Base-by-base conservation (phyloP, 1,140 invertebrate genomes). In the Medauroidea extradentata region DNA sequence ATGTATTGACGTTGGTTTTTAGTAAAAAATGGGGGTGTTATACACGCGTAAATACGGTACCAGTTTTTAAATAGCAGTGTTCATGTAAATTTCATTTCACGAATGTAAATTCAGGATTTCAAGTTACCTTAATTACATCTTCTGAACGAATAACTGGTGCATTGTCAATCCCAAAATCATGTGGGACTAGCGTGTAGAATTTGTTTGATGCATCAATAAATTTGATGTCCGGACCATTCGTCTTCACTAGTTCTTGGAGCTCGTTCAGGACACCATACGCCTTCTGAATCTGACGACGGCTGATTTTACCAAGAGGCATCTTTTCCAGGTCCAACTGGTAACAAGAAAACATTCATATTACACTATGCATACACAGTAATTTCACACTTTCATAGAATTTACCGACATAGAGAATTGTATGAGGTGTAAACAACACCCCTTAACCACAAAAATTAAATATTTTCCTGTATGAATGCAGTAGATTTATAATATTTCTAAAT, bases 251-350 rank as follows among this genome's bases (percentile, higher is more conserved):
- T 27, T 83, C 73, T 65, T 90, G 84, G 16, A 96, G 72, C 67
- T 96, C 89, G 1, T 81, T 86, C 1, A 99, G 73, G 18, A 96
- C 86, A 38, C 72, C 75, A 69, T 91, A 99, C 0, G 94, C 96
- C 48, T 85, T 79, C 67, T 91, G 83, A 38, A 99, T 88, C 78
- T 99, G 95, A 60, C 87, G 87, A 67, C 90, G 87, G 11, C 95
- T 98, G 0, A 99, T 72, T 79, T 99, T 99, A 44, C 96, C 96
- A 1, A 99, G 76, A 0, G 96, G 96, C 95, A 99, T 96, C 77
- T 98, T 98, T 51, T 96, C 93, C 63, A 92, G 82, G 77, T 99
- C 96, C 65, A 98, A 83, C 83, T 89, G 65, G 54, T 71, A 73
- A 63, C 34, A 55, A 62, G 60, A 57, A 43, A 34, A 41, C 13